These are phyloP conservation scores for Apis mellifera DNA, from an alignment of 1,140 invertebrate species.

Conservation along the genomic window DNA sequence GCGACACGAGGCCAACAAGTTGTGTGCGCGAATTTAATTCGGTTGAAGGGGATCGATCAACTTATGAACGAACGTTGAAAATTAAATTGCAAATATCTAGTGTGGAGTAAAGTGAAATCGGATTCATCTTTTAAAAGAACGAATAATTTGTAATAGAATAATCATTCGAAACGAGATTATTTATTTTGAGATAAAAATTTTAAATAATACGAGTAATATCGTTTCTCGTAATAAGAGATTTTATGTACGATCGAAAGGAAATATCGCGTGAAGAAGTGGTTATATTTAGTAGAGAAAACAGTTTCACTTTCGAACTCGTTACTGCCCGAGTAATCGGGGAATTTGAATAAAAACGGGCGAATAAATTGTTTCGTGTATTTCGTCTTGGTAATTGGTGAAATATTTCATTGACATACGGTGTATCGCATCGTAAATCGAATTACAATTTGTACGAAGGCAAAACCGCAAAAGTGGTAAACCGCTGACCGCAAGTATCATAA, in stretches of 20 bases:
- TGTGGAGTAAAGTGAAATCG: no score
- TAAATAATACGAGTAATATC: no score
- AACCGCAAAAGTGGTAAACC: neutral
- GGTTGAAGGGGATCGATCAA: slow-evolving; percentile 2
- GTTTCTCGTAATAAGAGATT: no score
- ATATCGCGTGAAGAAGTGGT: no score
- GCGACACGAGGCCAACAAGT: neutral
- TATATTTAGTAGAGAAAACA: no score
- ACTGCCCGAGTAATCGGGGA: no score
- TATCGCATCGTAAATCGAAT: neutral
- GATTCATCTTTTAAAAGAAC: no score
- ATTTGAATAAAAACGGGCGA: neutral
- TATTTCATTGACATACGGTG: neutral
- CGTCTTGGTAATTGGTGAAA: neutral
- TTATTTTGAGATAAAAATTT: no score
- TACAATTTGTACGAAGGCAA: neutral
- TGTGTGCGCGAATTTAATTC: slow-evolving; percentile 8
- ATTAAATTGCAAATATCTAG: neutral
- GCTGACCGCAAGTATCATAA: neutral
- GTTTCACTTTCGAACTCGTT: no score
- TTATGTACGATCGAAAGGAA: no score
- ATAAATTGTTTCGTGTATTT: neutral
- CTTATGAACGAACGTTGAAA: neutral
- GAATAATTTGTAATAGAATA: no score
- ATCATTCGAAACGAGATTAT: no score